phyloP scores from a whole-genome alignment of 2,888 invertebrate species.

The Eustalomyia histrio region DNA sequence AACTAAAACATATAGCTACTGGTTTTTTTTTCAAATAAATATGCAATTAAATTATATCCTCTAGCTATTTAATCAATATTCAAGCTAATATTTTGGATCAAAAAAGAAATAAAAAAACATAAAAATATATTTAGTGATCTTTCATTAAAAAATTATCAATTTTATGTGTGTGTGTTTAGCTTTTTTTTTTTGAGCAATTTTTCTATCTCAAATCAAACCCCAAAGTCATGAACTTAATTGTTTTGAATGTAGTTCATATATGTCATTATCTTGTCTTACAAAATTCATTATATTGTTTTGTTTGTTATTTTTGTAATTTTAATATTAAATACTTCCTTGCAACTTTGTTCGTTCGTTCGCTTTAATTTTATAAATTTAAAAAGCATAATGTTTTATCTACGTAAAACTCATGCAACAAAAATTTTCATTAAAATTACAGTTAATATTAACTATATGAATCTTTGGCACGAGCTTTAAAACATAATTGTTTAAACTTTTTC shows the following conservation, averaged over 20 bases:
- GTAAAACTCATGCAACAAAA: conserved; percentile 42
- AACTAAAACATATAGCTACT: conserved; percentile 4
- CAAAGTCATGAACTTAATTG: conserved; percentile 33
- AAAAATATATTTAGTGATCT: conserved; percentile 3
- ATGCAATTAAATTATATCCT: not conserved
- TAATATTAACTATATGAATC: conserved; percentile 20
- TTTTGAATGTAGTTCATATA: conserved; percentile 12
- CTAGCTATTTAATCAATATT: conserved; percentile 1
- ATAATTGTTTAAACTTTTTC: conserved; percentile 43
- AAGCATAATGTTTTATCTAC: conserved; percentile 16
- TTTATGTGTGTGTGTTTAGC: too few relatives aligned
- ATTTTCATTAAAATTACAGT: conserved; percentile 20
- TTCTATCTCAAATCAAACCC: not conserved
- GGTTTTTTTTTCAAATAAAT: not conserved
- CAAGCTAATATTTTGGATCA: not conserved
- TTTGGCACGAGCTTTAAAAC: conserved; percentile 39
- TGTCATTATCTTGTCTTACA: not conserved
- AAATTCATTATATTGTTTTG: conserved; percentile 12
- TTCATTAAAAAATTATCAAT: too few relatives aligned
- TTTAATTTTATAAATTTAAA: conserved; percentile 1
- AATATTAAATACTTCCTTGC: conserved; percentile 33
- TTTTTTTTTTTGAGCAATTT: not conserved
- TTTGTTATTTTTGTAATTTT: not conserved
- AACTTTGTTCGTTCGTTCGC: not conserved
- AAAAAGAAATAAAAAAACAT: not conserved